A percentile compares a stretch with the other conserved stretches of the same genome.
Evolutionary conservation across 2,797 vertebrate species (phyloP).

Genomic region (Pogoniulus pusillus): DNA sequence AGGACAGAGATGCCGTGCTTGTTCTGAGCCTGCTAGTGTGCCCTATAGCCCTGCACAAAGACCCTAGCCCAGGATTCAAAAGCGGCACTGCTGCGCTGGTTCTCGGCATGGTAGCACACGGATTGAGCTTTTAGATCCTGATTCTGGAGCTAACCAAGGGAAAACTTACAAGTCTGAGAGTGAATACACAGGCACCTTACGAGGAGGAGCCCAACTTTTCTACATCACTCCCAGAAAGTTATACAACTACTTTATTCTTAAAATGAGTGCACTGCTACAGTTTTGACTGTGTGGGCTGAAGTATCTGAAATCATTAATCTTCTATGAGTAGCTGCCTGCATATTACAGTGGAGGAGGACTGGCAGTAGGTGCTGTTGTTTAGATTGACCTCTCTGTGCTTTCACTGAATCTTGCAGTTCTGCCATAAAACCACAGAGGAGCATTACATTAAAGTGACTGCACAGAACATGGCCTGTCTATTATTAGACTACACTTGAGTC

Average conservation of each 20-base stretch:
- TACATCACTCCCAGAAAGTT: not conserved
- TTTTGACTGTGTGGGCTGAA: not conserved
- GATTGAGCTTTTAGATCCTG: not conserved
- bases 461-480: not conserved
- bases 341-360: not conserved
- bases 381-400: not conserved
- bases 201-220: not conserved
- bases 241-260: not conserved
- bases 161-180: not conserved
- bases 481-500: not conserved
- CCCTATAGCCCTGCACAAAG: not conserved
- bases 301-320: not conserved
- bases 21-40: not conserved
- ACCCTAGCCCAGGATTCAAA: not conserved
- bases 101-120: accelerated
- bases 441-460: not conserved
- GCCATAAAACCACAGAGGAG: not conserved
- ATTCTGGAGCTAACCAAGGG: not conserved
- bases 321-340: not conserved
- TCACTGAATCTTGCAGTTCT: not conserved
- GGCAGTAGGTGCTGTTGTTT: not conserved
- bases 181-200: not conserved
- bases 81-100: not conserved
- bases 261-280: not conserved
- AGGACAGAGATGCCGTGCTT: not conserved